phyloP scores from a whole-genome alignment of 2,888 invertebrate genomes.

The Slavum lentiscoides region DNA sequence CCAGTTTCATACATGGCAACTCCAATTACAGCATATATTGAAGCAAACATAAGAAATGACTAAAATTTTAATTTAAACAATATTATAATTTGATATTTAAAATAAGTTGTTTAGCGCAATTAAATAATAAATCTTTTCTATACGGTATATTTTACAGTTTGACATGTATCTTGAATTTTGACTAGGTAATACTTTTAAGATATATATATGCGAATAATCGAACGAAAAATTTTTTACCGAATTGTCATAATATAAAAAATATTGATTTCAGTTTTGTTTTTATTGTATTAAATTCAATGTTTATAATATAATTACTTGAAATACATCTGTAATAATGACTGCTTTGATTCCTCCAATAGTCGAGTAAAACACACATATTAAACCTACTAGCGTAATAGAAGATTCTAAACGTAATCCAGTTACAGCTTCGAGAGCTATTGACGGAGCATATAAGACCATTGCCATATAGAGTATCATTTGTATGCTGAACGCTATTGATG shows the following conservation, averaged over 20 bases:
- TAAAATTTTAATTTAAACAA: constrained; percentile 49
- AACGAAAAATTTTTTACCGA: background rate
- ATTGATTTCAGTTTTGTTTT: background rate
- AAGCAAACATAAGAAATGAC: constrained; percentile 81
- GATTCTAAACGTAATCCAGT: constrained; percentile 62
- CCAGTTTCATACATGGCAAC: constrained; percentile 73
- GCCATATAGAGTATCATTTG: constrained; percentile 91
- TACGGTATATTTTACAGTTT: background rate
- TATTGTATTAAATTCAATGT: background rate
- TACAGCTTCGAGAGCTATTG: constrained; percentile 75
- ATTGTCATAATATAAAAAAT: background rate
- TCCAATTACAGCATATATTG: constrained; percentile 77
- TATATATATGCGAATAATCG: no score
- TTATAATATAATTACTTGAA: constrained; percentile 62
- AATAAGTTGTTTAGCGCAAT: background rate
- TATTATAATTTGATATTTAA: background rate
- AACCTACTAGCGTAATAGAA: constrained; percentile 62
- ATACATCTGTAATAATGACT: constrained; percentile 82
- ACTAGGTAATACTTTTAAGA: background rate
- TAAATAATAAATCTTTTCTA: background rate
- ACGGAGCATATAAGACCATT: constrained; percentile 90
- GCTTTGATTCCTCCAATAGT: constrained; percentile 84
- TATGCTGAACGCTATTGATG: constrained; percentile 81
- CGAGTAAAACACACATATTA: constrained; percentile 62
- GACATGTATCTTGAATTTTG: background rate